Base-by-base conservation (phyloP, 2,888 invertebrate species). In the Abscondita cerata region DNA sequence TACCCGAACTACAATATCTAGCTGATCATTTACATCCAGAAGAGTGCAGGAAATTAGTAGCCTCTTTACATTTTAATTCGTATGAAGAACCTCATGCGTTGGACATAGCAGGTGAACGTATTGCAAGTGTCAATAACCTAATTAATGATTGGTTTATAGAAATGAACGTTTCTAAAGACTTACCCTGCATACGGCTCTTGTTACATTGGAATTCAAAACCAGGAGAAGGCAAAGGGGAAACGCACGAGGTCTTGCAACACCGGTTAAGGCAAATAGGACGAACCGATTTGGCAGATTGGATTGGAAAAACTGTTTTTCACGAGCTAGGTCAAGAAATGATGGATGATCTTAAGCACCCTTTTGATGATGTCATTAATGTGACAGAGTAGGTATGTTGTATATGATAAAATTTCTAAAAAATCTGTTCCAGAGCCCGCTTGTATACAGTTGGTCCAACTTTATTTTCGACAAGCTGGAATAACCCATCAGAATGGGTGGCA, bases 211-310 rank as follows among this genome's bases (percentile, higher is more conserved):
- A 86, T 57, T 78, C 79, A 2, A 73, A 76, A 6, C 72, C 72
- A 1, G 75, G 74, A 1, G 84, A 85, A 75, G 88, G 87, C 1
- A 80, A 76, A 69, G 84, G 84, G 0, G 83, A 84, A 73, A 84
- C 84, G 2, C 88, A 89, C 66, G 84, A 84, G 69, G 71, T 81
- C 11, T 68, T 89, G 9, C 81, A 81, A 47, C 83, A 81, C 41
- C 81, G 87, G 67, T 75, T 89, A 18, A 81, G 85, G 4, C 87
- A 88, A 75, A 78, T 89, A 58, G 84, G 83, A 16, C 83, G 83
- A 67, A 62, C 66, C 0, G 83, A 86, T 64, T 74, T 89, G 52
- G 87, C 88, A 0, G 83, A 86, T 67, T 88, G 88, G 87, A 72
- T 89, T 0, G 85, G 86, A 6, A 81, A 78, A 61, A 82, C 83